Evolutionary conservation across 2,888 invertebrate species (phyloP), one percentile per base, ranked within the genome.

Genomic region (Acronicta leporina): DNA sequence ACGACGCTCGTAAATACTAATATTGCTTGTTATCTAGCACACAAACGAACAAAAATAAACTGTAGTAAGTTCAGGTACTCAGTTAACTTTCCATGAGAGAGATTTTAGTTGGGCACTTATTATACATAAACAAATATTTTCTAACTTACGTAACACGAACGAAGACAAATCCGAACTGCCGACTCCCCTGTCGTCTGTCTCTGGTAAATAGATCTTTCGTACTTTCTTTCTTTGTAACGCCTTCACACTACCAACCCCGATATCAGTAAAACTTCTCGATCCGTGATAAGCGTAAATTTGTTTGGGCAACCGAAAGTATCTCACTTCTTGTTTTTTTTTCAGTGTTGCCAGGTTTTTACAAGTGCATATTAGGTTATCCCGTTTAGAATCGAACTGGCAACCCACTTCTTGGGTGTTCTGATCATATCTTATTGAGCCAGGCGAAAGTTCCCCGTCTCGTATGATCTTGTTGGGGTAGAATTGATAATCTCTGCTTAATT

Each of bases 211-310:
- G 10, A 92, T 74, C 55, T 75, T 84, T 20, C 76, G 87, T 0
- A 90, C 84, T 60, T 80, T 88, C 48, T 80, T 89, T 60, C 79
- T 84, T 13, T 82, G 84, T 3, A 87, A 57, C 0, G 85, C 69
- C 46, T 86, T 90, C 0, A 91, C 76, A 49, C 83, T 88, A 0
- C 91, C 89, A 0, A 90, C 85, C 0, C 89, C 89, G 1, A 91
- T 76, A 16, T 90, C 87, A 0, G 84, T 86, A 15, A 68, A 81
- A 64, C 85, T 86, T 10, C 77, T 82, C 0, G 83, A 74, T 1
- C 75, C 75, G 13, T 84, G 83, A 30, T 82, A 88, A 0, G 81
- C 61, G 46, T 82, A 86, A 2, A 83, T 67, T 38, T 85, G 83
- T 14, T 79, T 84, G 0, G 86, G 78, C 0, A 63, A 20, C 0